A percentile compares a stretch with the other conserved stretches of the same genome.
Conservation (phyloP, 2,797 vertebrate species). For the Betta splendens region DNA sequence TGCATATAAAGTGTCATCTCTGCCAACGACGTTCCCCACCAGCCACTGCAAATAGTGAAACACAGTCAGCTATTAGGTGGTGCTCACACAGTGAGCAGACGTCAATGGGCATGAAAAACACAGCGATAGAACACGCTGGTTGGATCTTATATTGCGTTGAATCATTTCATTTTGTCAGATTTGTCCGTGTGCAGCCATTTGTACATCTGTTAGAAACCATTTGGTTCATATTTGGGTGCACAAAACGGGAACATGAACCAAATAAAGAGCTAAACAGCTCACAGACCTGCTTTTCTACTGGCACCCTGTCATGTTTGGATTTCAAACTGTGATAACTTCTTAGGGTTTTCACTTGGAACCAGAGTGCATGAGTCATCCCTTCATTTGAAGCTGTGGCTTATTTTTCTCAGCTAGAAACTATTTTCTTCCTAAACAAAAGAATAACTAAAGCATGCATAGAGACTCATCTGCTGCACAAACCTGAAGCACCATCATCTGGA, state of each 20-base stretch:
- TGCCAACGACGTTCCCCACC: slow-evolving; percentile 84
- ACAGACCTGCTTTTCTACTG: slow-evolving; percentile 21
- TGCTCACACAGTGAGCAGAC: background rate
- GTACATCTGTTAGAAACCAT: slow-evolving; percentile 8
- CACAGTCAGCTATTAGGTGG: slow-evolving; percentile 12
- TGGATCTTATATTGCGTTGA: no score
- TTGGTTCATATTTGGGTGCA: slow-evolving; percentile 17
- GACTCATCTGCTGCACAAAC: no score
- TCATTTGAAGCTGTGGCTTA: slow-evolving; percentile 45
- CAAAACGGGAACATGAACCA: background rate
- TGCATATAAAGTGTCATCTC: slow-evolving; percentile 84
- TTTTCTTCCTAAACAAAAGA: slow-evolving; percentile 25
- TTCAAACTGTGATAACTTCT: slow-evolving; percentile 32
- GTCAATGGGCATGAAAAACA: background rate
- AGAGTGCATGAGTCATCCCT: slow-evolving; percentile 33
- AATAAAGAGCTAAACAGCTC: slow-evolving; percentile 22
- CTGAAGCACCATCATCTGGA: no score
- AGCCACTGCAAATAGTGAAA: slow-evolving; percentile 81
- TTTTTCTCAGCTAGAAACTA: slow-evolving; percentile 38
- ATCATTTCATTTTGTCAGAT: no score
- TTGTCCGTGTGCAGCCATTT: slow-evolving; percentile 3
- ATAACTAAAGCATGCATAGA: slow-evolving; percentile 40
- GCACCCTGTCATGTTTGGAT: slow-evolving; percentile 31
- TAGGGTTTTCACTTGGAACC: slow-evolving; percentile 27
- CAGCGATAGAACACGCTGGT: no score